Percentiles rank a stretch among this genome's conserved stretches.
Evolutionary conservation across 1,140 invertebrate species (phyloP).

Genomic region (Drosophila tsacasi): DNA sequence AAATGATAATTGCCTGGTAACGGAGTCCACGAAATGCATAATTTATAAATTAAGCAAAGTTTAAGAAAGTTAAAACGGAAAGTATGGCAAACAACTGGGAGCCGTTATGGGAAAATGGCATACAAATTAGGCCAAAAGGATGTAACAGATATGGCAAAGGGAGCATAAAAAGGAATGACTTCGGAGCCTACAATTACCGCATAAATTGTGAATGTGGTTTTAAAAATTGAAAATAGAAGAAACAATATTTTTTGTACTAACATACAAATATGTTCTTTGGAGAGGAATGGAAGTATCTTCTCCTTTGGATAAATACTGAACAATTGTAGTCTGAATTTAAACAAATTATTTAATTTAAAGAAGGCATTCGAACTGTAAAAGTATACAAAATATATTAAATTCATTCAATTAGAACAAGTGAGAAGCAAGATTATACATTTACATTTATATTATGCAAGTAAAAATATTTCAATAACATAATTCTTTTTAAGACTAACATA

Average conservation of each 20-base stretch:
- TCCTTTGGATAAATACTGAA: background rate
- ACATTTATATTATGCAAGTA: background rate
- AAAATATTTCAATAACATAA: background rate
- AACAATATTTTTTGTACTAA: background rate
- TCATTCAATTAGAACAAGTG: background rate
- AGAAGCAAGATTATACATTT: too few species aligned
- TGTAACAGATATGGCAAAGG: slow-evolving; percentile 12
- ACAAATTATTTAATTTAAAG: too few species aligned
- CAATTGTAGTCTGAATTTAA: background rate
- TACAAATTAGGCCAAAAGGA: slow-evolving; percentile 24
- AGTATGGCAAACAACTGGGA: slow-evolving; percentile 18
- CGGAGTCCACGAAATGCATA: slow-evolving; percentile 70
- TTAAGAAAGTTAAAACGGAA: slow-evolving; percentile 39
- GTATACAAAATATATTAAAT: too few species aligned
- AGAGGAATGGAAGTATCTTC: background rate
- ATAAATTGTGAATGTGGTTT: background rate
- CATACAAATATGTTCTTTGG: too few species aligned
- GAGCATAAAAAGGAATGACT: slow-evolving; percentile 2
- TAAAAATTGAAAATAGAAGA: background rate
- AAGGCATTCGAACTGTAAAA: too few species aligned
- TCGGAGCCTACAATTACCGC: background rate
- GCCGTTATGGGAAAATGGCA: slow-evolving; percentile 12
- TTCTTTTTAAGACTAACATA: background rate
- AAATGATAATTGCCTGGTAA: slow-evolving; percentile 81
- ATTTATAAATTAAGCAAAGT: slow-evolving; percentile 79